Base-by-base conservation (phyloP, 2,888 invertebrate genomes). In the Himalopsyche kuldschensis region DNA sequence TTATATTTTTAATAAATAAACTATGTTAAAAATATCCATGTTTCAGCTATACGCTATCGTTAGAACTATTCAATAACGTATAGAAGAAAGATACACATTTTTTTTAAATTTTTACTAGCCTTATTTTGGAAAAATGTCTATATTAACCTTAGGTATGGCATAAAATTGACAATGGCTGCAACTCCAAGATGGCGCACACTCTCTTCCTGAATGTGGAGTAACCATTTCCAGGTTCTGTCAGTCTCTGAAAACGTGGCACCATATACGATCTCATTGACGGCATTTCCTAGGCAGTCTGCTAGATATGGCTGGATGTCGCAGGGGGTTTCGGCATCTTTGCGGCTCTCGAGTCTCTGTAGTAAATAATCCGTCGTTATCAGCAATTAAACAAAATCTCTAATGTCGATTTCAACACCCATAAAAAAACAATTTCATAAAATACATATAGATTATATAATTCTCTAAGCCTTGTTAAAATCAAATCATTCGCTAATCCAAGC, bases 181-280 rank as follows among this genome's bases (percentile, higher is more conserved):
- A 97, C 93, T 0, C 97, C 96, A 88, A 97, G 95, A 87, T 95
- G 93, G 88, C 96, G 95, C 78, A 95, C 94, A 0, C 97, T 97
- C 89, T 96, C 96, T 88, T 97, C 96, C 89, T 97, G 96, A 79
- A 96, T 91, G 87, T 94, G 90, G 87, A 95, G 94, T 82, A 97
- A 90, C 93, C 96, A 96, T 82, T 90, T 91, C 96, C 97, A 97
- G 6, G 94, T 94, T 87, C 93, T 91, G 88, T 97, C 95, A 82
- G 95, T 91, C 79, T 93, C 91, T 2, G 92, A 90, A 89, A 94
- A 97, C 87, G 93, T 93, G 87, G 93, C 93, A 0, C 97, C 97
- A 88, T 97, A 96, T 24, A 97, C 95, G 76, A 97, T 90, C 86
- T 93, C 93, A 88, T 96, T 96, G 82, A 97, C 92, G 27, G 95